These are phyloP conservation scores for Drosophila robusta DNA, from an alignment of 2,888 invertebrate genomes.

Conservation along the genomic window DNA sequence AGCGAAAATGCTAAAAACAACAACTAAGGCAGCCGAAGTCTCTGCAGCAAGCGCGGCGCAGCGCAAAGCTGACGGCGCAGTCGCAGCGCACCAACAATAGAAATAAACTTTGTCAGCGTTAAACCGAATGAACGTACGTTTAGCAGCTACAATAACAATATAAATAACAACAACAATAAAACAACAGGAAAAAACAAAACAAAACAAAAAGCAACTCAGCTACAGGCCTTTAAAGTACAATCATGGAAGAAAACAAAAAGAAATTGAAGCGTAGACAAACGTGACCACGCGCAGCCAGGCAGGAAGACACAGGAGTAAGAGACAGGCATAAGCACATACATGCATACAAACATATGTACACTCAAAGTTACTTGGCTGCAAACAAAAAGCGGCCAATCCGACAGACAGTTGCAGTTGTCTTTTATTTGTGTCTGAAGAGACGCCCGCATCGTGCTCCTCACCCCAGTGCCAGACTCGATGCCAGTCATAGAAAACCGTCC, in stretches of 20 bases:
- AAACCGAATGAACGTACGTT: conserved; percentile 28
- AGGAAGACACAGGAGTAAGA: conserved; percentile 20
- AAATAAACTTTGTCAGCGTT: conserved; percentile 76
- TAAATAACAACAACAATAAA: conserved; percentile 10
- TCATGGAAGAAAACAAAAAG: conserved; percentile 18
- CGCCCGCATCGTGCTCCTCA: background rate
- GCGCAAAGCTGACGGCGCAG: conserved; percentile 19
- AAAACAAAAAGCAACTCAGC: conserved; percentile 24
- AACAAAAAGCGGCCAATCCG: background rate
- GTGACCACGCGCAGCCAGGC: conserved; percentile 23
- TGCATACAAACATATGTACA: background rate
- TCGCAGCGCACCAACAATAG: conserved; percentile 67
- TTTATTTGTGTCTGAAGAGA: conserved; percentile 35
- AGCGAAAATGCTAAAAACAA: conserved; percentile 60
- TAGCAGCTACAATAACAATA: conserved; percentile 34
- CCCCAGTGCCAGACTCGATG: conserved; percentile 8
- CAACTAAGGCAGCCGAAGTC: conserved; percentile 17
- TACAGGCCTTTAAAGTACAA: conserved; percentile 27
- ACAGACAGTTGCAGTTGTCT: conserved; percentile 46
- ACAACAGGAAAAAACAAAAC: conserved; percentile 1
- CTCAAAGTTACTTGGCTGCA: conserved; percentile 8
- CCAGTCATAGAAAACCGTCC: conserved; percentile 37
- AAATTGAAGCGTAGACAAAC: conserved; percentile 67
- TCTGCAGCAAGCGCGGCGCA: conserved; percentile 3
- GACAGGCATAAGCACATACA: conserved; percentile 10